These are phyloP conservation scores for Trichacis sp. DNA, from an alignment of 2,888 invertebrate genomes.

Conservation along the genomic window DNA sequence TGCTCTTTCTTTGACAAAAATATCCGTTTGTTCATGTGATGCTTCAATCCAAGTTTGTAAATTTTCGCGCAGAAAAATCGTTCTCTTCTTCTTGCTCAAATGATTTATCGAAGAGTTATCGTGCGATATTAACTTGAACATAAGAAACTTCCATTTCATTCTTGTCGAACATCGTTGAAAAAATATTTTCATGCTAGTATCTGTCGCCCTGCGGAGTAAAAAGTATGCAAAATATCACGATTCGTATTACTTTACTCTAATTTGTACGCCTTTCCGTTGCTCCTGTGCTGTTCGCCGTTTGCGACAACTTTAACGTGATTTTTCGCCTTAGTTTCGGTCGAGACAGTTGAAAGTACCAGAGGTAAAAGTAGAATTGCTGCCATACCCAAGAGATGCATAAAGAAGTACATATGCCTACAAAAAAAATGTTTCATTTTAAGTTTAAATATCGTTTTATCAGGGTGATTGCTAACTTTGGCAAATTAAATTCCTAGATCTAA, in stretches of 20 bases:
- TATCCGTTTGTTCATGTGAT: no score
- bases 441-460: neutral
- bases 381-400: slow-evolving; percentile 60
- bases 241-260: neutral
- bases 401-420: slow-evolving; percentile 62
- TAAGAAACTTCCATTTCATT: neutral
- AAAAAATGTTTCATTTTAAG: neutral
- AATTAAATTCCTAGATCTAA: no score
- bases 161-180: neutral
- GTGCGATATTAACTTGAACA: neutral
- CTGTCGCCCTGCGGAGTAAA: neutral
- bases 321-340: slow-evolving; percentile 9
- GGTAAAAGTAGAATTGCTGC: slow-evolving; percentile 56
- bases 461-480: no score
- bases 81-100: no score
- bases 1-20: no score
- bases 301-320: neutral
- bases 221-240: neutral
- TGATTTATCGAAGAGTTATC: no score
- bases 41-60: no score
- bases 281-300: no score
- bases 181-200: slow-evolving; percentile 1
- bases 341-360: slow-evolving; percentile 46
- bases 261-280: neutral
- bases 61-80: no score